Base-by-base conservation (phyloP, 2,888 invertebrate species). In the Mesorhabditis sp. region DNA sequence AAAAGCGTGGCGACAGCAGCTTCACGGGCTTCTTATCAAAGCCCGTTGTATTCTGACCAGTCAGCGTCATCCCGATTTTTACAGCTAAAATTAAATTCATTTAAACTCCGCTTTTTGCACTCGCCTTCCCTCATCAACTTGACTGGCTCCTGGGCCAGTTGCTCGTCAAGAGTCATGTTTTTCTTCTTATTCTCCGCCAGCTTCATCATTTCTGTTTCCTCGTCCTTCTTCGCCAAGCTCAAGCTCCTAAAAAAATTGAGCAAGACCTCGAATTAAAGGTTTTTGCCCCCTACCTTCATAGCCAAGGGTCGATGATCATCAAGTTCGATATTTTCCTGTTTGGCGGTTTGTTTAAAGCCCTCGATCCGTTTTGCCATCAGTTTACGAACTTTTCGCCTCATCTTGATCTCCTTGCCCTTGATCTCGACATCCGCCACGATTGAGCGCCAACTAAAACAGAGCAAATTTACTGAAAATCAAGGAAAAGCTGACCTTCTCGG, bases 1-100 rank as follows among this genome's bases (percentile, higher is more conserved):
- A 72, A 62, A 82, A 76, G 5, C 82, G 58, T 3, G 82, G 82
- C 5, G 80, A 80, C 6, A 74, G 72, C 28, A 77, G 7, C 72
- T 72, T 67, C 70, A 66, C 62, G 69, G 77, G 66, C 69, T 79
- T 66, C 69, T 75, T 42, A 67, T 66, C 65, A 68, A 72, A 77
- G 3, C 71, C 74, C n/a, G 70, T 66, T 2, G 73, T 62, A 45
- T 79, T 77, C 15, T 75, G 50, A 0, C 78, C 78, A 4, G 69
- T 65, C 66, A 77, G 15, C 15, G 71, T 68, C 4, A 75, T 43
- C 5, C 72, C 74, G 4, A 79, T 45, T 62, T 79, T 78, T 4
- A 76, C 72, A 15, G 71, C 74, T 72, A 45, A 44, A 71, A 69
- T 61, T 43, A 43, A n/a, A 13, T 50, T n/a, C 7, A 50, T 13